Percentiles rank a stretch among this genome's conserved stretches.
Conservation (phyloP, 2,113 vertebrate genomes). For the Anarhynchus alexandrinus region DNA sequence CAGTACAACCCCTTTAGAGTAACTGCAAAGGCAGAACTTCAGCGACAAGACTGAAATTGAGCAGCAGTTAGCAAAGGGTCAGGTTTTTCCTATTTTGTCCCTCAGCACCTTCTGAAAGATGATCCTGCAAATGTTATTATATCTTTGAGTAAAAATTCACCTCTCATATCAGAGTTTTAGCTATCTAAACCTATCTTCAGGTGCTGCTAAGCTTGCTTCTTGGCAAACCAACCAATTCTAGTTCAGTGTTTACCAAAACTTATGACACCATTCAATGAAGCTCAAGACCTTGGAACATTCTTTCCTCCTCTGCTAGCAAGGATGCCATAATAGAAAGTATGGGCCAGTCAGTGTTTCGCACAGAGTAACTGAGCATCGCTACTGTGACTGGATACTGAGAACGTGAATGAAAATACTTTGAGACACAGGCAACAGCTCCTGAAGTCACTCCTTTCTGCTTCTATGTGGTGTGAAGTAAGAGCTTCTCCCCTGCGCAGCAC, state of each 20-base stretch:
- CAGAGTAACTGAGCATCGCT: neutral
- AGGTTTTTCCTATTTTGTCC: neutral
- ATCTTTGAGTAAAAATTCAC: neutral
- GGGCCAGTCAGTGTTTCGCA: neutral
- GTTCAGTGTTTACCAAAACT: neutral
- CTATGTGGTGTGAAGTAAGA: neutral
- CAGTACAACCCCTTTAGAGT: neutral
- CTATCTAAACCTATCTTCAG: neutral
- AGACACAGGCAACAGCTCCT: neutral
- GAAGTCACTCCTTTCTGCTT: neutral
- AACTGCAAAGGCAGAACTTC: neutral
- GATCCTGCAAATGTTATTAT: neutral
- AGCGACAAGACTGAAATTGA: neutral
- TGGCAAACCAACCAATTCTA: neutral
- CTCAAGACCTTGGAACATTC: neutral
- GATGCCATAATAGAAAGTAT: rapidly evolving
- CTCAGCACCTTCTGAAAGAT: neutral
- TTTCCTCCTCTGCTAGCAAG: neutral
- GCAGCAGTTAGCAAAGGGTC: neutral
- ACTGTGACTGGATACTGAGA: neutral
- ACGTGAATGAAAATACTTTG: neutral
- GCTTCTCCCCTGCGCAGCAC: neutral
- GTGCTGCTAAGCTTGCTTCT: neutral
- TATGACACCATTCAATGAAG: neutral
- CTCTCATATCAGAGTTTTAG: neutral